Evolutionary conservation across 2,113 vertebrate species (phyloP).

Genomic region (Aplodontia rufa): DNA sequence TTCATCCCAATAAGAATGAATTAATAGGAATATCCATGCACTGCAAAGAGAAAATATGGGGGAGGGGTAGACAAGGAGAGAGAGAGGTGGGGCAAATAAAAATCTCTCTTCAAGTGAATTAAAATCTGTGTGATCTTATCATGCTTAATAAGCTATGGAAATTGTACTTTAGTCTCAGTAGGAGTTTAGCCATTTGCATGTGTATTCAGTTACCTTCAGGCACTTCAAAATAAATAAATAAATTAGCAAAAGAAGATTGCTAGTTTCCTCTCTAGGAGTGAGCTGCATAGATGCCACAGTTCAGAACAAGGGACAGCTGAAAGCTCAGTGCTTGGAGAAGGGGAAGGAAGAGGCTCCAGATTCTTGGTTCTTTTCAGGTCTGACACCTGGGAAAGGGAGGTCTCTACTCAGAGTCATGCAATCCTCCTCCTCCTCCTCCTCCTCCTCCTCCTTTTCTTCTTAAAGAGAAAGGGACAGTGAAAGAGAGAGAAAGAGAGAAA

Average conservation of each 20-base stretch:
- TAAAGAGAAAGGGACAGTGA: too few species aligned
- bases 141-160: constrained; percentile 62
- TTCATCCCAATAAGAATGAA: neutral
- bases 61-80: neutral
- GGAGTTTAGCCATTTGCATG: constrained; percentile 62
- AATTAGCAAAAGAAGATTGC: constrained; percentile 17
- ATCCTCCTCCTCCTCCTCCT: too few species aligned
- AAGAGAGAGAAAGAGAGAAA: too few species aligned
- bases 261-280: constrained; percentile 12
- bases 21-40: constrained; percentile 49
- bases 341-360: neutral
- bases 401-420: neutral
- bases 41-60: neutral
- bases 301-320: neutral
- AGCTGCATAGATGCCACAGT: neutral
- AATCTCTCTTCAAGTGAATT: constrained; percentile 54
- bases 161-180: constrained; percentile 56
- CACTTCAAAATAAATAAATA: neutral
- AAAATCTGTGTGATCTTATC: constrained; percentile 70
- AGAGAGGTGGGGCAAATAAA: neutral
- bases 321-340: constrained; percentile 7
- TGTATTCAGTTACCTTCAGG: constrained; percentile 41
- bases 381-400: neutral
- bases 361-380: neutral
- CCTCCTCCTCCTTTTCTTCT: too few species aligned